A percentile compares a stretch with the other conserved stretches of the same genome.
Conservation (phyloP, 1,140 invertebrate genomes). For the Ceratosolen fusciceps region DNA sequence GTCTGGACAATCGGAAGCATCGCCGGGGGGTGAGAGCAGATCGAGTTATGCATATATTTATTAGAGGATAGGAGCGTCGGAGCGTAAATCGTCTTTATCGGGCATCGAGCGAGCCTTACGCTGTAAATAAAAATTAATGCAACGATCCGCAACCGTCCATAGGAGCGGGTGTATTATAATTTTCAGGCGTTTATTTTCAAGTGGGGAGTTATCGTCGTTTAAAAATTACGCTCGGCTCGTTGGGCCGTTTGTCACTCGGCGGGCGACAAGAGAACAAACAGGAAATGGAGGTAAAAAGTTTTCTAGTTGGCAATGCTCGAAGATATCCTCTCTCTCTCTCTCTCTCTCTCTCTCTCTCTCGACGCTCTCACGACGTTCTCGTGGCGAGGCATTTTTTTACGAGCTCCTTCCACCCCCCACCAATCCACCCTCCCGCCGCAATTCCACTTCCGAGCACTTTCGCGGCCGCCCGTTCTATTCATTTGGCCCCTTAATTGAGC, state of each 20-base stretch:
- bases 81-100: no score
- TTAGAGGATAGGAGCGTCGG: background rate
- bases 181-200: no score
- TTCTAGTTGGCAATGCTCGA: slow-evolving; percentile 8
- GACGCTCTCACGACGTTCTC: slow-evolving; percentile 18
- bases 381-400: slow-evolving; percentile 31
- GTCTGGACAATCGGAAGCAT: background rate
- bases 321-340: slow-evolving; percentile 23
- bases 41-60: background rate
- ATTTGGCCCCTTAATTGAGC: slow-evolving; percentile 45
- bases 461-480: slow-evolving; percentile 37
- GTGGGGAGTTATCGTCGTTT: no score
- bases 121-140: no score
- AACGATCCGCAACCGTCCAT: no score
- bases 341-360: no score
- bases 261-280: no score
- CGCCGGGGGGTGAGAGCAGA: background rate
- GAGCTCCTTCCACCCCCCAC: background rate
- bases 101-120: no score
- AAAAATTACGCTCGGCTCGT: no score
- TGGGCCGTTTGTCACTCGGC: no score
- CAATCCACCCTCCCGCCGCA: no score
- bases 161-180: no score
- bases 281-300: background rate
- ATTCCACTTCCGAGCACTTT: slow-evolving; percentile 11